Base-by-base conservation (phyloP, 2,888 invertebrate genomes). In the Platycnemis pennipes region DNA sequence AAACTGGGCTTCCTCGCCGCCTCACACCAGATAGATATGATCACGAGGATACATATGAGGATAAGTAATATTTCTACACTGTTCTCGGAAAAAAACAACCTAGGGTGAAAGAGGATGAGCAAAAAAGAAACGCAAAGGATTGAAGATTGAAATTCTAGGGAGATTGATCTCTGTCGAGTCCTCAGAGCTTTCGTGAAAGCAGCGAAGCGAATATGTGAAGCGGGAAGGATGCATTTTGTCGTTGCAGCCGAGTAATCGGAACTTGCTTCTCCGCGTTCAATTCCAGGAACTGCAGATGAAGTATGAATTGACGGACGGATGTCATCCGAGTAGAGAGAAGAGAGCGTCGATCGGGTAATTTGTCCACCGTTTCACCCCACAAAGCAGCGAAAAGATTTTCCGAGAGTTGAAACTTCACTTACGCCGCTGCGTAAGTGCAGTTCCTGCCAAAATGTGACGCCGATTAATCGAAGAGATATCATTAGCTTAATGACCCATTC, bases 241-340 rank as follows among this genome's bases (percentile, higher is more conserved):
- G 63, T 37, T 13, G 37, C 77, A 4, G 77, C 77, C 13, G 37
- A 13, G 37, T 26, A 37, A 77, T 77, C 77, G 77, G 77, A 13
- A 37, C 31, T 37, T 11, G 31, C 37, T 1, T 26, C 37, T 77
- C 63, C 49, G n/a, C 63, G 13, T 44, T 69, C 44, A 42, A 69
- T 91, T 91, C 91, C 63, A n/a, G 44, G 91, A 91, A 91, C 26
- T 42, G 69, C 44, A 63, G 63, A 63, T 63, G 63, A 91, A 91
- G 45, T 63, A 91, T 44, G 91, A 63, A 63, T 44, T 91, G 91
- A 91, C 45, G 91, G 91, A 69, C 63, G 63, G 8, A 63, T 53
- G 19, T 49, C 89, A 89, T 91, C 91, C 63, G 91, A 56, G 53
- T 22, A 22, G 56, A 16, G 49, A 19, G 42, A 44, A 44, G 44